These are phyloP conservation scores for Cryptophagus acutangulus DNA, from an alignment of 2,888 invertebrate genomes.

Conservation along the genomic window DNA sequence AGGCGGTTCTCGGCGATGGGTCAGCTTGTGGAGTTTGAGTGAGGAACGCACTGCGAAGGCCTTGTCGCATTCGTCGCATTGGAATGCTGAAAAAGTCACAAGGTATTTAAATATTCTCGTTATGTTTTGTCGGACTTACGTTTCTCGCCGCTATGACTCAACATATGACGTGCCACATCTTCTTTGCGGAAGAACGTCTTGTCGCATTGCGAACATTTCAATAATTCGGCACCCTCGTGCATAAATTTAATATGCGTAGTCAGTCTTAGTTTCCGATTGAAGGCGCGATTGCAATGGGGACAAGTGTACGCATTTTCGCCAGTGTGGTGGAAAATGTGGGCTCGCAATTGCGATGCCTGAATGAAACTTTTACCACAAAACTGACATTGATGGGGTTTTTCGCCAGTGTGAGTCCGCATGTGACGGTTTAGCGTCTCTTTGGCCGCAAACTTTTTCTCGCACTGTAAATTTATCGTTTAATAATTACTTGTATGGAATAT, in stretches of 20 bases:
- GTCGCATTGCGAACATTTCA: constrained; percentile 53
- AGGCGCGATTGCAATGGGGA: constrained; percentile 51
- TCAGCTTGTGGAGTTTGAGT: constrained; percentile 64
- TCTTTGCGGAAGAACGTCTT: constrained; percentile 60
- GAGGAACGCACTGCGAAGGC: constrained; percentile 63
- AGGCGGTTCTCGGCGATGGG: constrained; percentile 70
- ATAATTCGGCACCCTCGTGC: constrained; percentile 59
- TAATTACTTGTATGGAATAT: neutral
- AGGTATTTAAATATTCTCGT: constrained; percentile 1
- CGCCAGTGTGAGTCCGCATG: constrained; percentile 52
- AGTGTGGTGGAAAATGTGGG: constrained; percentile 72
- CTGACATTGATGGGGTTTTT: constrained; percentile 58
- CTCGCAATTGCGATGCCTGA: constrained; percentile 69
- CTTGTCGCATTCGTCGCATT: constrained; percentile 56
- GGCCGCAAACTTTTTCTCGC: constrained; percentile 71
- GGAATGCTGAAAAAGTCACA: constrained; percentile 35
- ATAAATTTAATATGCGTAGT: constrained; percentile 58
- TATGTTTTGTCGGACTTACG: constrained; percentile 49
- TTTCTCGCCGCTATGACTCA: constrained; percentile 58
- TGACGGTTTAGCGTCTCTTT: constrained; percentile 63
- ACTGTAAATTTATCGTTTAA: constrained; percentile 53
- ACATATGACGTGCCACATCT: constrained; percentile 56
- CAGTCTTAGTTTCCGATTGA: constrained; percentile 47
- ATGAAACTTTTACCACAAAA: constrained; percentile 78
- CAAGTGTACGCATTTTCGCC: constrained; percentile 66